These are phyloP conservation scores for Corella eumyota DNA, from an alignment of 23 tunicate species.

Conservation along the genomic window DNA sequence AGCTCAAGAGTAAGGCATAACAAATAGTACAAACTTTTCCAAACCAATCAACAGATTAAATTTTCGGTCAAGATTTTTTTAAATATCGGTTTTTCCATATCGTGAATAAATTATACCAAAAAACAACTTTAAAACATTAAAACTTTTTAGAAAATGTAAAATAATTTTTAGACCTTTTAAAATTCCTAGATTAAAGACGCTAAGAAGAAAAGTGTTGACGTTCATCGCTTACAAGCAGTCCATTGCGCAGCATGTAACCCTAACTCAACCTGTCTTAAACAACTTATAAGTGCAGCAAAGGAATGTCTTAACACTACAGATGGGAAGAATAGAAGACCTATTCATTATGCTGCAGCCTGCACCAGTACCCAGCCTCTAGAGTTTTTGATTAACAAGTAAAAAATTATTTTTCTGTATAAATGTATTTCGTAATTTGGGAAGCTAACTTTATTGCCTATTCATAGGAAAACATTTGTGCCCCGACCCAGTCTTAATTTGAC, in stretches of 20 bases:
- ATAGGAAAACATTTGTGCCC: background rate
- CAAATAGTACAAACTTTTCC: too few species aligned
- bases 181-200: slow-evolving; percentile 86
- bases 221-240: slow-evolving; percentile 54
- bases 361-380: slow-evolving; percentile 54
- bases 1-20: too few species aligned
- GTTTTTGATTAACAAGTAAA: slow-evolving; percentile 54
- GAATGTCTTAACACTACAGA: slow-evolving; percentile 88
- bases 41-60: too few species aligned
- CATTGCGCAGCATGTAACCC: slow-evolving; percentile 93
- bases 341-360: slow-evolving; percentile 97
- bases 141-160: too few species aligned
- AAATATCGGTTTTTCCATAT: too few species aligned
- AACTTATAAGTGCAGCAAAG: slow-evolving; percentile 42
- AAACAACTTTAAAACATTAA: too few species aligned
- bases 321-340: slow-evolving; percentile 75
- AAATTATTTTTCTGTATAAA: background rate
- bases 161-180: too few species aligned
- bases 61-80: too few species aligned
- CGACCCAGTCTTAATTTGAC: background rate
- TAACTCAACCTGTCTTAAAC: slow-evolving; percentile 46
- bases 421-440: background rate
- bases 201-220: slow-evolving; percentile 56
- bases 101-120: too few species aligned
- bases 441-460: background rate